These are phyloP conservation scores for Phania funesta DNA, from an alignment of 2,888 invertebrate genomes.

Conservation along the genomic window DNA sequence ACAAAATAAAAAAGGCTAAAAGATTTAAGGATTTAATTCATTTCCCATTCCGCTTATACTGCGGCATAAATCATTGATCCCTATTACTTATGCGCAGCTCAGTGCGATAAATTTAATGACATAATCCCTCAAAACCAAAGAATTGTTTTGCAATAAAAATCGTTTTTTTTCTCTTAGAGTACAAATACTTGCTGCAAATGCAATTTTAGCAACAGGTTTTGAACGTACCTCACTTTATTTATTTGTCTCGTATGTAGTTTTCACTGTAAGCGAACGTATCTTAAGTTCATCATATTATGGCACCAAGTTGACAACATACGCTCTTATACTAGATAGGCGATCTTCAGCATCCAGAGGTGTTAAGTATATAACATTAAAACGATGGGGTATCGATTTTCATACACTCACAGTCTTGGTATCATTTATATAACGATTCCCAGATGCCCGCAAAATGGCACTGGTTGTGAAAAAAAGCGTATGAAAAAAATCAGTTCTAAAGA, in stretches of 20 bases:
- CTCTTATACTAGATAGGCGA: slow-evolving; percentile 59
- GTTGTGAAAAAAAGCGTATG: background rate
- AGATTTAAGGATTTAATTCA: slow-evolving; percentile 12
- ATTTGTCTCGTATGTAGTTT: slow-evolving; percentile 9
- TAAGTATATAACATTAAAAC: slow-evolving; percentile 65
- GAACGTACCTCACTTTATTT: background rate
- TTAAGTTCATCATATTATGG: slow-evolving; percentile 63
- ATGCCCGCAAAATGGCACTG: background rate
- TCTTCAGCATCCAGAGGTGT: slow-evolving; percentile 57
- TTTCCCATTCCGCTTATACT: background rate
- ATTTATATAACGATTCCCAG: background rate
- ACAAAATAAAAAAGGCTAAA: too few relatives aligned
- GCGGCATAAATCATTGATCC: slow-evolving; percentile 40
- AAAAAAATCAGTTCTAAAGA: slow-evolving; percentile 21
- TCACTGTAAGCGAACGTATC: slow-evolving; percentile 31
- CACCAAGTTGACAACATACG: slow-evolving; percentile 57
- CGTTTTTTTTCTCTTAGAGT: too few relatives aligned
- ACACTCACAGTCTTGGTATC: background rate
- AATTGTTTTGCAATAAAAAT: too few relatives aligned
- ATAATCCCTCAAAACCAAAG: background rate
- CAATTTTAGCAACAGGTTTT: slow-evolving; percentile 52
- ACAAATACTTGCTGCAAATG: too few relatives aligned
- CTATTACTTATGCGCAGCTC: background rate
- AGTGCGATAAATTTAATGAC: slow-evolving; percentile 18
- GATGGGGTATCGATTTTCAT: slow-evolving; percentile 60